phyloP scores from a whole-genome alignment of 2,888 invertebrate genomes.

The Acronicta aceris region DNA sequence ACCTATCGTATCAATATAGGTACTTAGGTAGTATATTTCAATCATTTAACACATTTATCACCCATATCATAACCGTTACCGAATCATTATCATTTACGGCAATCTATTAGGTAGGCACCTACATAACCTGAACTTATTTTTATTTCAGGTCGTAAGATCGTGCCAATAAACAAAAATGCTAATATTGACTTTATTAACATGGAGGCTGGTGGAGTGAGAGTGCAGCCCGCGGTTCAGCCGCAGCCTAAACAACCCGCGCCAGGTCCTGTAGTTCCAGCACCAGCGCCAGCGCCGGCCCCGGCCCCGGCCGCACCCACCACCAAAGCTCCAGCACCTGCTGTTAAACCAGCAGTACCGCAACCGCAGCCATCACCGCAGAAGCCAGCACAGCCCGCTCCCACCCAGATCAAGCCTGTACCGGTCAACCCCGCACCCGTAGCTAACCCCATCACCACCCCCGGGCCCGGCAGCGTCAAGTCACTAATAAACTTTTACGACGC shows the following conservation, averaged over 20 bases:
- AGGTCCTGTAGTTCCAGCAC: constrained; percentile 12
- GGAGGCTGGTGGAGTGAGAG: constrained; percentile 74
- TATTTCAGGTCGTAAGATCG: constrained; percentile 66
- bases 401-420: constrained; percentile 73
- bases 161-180: constrained; percentile 80
- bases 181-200: constrained; percentile 84
- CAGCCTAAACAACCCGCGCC: constrained; percentile 43
- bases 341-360: constrained; percentile 37
- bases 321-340: constrained; percentile 38
- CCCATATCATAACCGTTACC: too few relatives aligned
- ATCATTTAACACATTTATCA: too few relatives aligned
- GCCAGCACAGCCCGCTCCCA: constrained; percentile 43
- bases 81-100: too few relatives aligned
- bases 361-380: constrained; percentile 54
- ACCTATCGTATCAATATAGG: too few relatives aligned
- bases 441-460: constrained; percentile 77
- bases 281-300: neutral
- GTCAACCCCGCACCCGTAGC: constrained; percentile 69
- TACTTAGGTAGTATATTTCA: too few relatives aligned
- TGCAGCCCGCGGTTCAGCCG: constrained; percentile 35
- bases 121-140: neutral
- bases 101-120: too few relatives aligned
- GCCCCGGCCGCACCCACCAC: constrained; percentile 41
- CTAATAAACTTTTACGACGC: constrained; percentile 81
- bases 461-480: constrained; percentile 80